A percentile compares a stretch with the other conserved stretches of the same genome.
Evolutionary conservation across 2,888 invertebrate species (phyloP).

Genomic region (Xanthorhoe spadicearia): DNA sequence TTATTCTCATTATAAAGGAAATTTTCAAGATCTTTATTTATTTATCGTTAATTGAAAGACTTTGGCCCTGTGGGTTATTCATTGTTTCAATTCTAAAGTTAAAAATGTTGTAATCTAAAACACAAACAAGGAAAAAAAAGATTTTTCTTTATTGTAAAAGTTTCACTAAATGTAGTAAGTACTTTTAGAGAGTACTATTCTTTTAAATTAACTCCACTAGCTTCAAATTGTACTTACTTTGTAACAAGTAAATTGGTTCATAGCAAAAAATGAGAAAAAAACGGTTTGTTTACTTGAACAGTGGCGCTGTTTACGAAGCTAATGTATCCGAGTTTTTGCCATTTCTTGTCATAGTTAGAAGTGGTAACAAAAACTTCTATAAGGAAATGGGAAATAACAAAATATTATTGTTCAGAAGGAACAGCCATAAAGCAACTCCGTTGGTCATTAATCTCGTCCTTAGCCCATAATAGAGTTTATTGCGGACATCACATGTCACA

Average conservation of each 20-base stretch:
- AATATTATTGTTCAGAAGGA: conserved; percentile 19
- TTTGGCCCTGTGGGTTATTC: too few relatives aligned
- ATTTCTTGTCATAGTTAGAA: conserved; percentile 6
- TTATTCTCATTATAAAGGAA: neutral
- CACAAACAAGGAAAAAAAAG: too few relatives aligned
- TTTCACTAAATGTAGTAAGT: too few relatives aligned
- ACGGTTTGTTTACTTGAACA: neutral
- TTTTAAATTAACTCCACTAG: too few relatives aligned
- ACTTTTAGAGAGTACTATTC: too few relatives aligned
- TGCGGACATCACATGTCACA: conserved; percentile 37
- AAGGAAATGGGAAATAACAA: conserved; percentile 19
- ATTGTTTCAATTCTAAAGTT: too few relatives aligned
- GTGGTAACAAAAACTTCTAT: conserved; percentile 11
- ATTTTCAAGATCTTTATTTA: too few relatives aligned
- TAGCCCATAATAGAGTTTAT: conserved; percentile 41
- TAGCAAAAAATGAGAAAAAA: neutral
- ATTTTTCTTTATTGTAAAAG: too few relatives aligned
- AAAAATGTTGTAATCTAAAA: too few relatives aligned
- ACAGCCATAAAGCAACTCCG: conserved; percentile 35
- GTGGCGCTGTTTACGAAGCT: neutral
- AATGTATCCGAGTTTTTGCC: conserved; percentile 7
- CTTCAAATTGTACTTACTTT: too few relatives aligned
- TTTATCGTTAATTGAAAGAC: too few relatives aligned
- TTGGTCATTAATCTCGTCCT: conserved; percentile 41
- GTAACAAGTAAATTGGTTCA: neutral